Evolutionary conservation across 2,797 vertebrate genomes (phyloP), one percentile per base, ranked within the genome.

Genomic region (Enteromius argenteus): DNA sequence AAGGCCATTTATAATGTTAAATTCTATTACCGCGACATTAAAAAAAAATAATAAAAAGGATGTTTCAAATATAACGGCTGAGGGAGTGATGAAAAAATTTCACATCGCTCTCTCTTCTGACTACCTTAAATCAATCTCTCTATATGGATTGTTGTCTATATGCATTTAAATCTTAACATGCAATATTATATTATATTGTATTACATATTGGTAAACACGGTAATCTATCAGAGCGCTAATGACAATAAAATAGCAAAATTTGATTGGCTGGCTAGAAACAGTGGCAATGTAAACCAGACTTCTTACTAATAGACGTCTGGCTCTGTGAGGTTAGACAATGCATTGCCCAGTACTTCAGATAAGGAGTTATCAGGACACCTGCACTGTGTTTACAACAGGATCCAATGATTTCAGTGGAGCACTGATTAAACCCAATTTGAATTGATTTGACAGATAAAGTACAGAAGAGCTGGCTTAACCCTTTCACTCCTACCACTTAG

Each of bases 351-450:
- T 13, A 62, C 13, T 60, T 30, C 23, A 62, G 58, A 62, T 27
- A 62, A 62, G 58, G 23, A 60, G 14, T 62, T 62, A 62, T 62
- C 58, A 62, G 23, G 58, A 27, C 58, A 62, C 58, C 58, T 60
- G 23, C 58, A 60, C 23, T 62, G 58, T 0, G 5, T 62, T 62
- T 62, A 62, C 58, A 62, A 62, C 58, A 62, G 58, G 23, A 6
- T 62, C 14, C 13, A 60, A 9, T 60, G 23, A 5, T 60, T 60
- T 27, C 23, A 30, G 23, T 60, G n/a, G 58, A 14, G 4, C 11
- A 68, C 66, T 6, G 66, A 68, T n/a, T 68, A 11, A 37, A 66
- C 32, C 62, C 2, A 19, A 17, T 19, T 66, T 66, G 11, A 42
- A 68, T 11, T n/a, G 58, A 60, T 60, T 27, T 27, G 58, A 67